phyloP scores from a whole-genome alignment of 2,113 vertebrate species.

The Epinephelus moara region DNA sequence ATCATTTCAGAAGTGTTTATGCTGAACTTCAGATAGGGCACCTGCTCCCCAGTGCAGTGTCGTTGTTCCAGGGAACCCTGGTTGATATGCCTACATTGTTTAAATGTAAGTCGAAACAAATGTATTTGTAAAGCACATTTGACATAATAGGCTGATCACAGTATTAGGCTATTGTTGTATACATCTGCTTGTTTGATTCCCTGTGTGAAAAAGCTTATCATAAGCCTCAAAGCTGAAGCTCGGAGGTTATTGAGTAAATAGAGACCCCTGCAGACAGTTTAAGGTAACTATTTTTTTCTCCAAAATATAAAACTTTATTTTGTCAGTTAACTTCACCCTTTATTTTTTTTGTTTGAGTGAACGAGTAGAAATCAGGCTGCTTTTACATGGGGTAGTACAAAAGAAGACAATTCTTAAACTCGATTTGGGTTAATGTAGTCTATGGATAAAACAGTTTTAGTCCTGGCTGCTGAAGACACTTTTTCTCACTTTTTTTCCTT shows the following conservation, averaged over 20 bases:
- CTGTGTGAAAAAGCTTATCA: background rate
- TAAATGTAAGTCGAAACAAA: slow-evolving; percentile 10
- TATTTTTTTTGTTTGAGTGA: background rate
- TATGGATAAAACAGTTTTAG: background rate
- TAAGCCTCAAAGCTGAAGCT: background rate
- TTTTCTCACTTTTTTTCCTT: slow-evolving; percentile 52
- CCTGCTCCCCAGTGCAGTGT: background rate
- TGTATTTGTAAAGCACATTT: background rate
- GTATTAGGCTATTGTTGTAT: background rate
- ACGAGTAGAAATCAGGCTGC: background rate
- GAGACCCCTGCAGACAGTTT: slow-evolving; percentile 82
- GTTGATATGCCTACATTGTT: background rate
- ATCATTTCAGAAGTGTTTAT: background rate
- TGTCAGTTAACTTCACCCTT: background rate
- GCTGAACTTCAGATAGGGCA: background rate
- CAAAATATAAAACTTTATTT: background rate
- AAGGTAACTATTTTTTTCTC: slow-evolving; percentile 43
- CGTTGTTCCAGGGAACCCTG: background rate
- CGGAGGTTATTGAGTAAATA: slow-evolving; percentile 72
- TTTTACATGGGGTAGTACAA: background rate
- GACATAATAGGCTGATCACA: slow-evolving; percentile 1
- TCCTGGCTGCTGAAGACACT: background rate
- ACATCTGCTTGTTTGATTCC: background rate
- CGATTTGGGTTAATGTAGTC: too few relatives aligned
- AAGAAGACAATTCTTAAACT: background rate